Conservation (phyloP, 1,140 invertebrate species). For the Proales similis region DNA sequence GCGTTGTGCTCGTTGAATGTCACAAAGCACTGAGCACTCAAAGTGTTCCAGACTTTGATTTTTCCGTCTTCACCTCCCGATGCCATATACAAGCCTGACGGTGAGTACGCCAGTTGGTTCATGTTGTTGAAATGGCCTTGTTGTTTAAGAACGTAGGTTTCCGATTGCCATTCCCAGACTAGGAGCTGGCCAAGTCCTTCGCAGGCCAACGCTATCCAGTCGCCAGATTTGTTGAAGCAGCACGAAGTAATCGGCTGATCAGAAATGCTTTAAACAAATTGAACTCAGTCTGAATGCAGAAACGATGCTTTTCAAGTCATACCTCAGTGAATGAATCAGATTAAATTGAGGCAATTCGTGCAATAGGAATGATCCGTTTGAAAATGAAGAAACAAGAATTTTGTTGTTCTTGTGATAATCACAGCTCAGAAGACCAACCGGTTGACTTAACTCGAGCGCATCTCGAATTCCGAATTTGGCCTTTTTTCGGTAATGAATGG, state of each 20-base stretch:
- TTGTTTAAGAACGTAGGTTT: constrained; percentile 94
- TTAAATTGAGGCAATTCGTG: constrained; percentile 86
- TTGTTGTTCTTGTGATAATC: constrained; percentile 69
- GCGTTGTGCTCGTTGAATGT: constrained; percentile 84
- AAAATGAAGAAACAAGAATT: constrained; percentile 73
- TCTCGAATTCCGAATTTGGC: constrained; percentile 37
- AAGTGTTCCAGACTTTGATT: constrained; percentile 85
- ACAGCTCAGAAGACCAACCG: constrained; percentile 53
- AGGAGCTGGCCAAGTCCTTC: constrained; percentile 73
- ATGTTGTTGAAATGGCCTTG: constrained; percentile 85
- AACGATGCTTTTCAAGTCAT: constrained; percentile 37
- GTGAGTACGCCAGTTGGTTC: constrained; percentile 72
- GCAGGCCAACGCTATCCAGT: constrained; percentile 84
- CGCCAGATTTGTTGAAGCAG: constrained; percentile 72
- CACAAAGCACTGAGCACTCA: constrained; percentile 82
- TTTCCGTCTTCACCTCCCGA: constrained; percentile 92
- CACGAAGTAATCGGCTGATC: constrained; percentile 70
- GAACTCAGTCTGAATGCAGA: constrained; percentile 32
- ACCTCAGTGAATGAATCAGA: constrained; percentile 77
- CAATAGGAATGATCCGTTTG: constrained; percentile 73
- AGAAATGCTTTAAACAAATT: constrained; percentile 60
- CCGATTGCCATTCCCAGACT: constrained; percentile 98
- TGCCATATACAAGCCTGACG: constrained; percentile 77
- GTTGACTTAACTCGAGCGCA: constrained; percentile 1
- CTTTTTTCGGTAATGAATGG: constrained; percentile 39